A percentile compares a stretch with the other conserved stretches of the same genome.
phyloP scores from a whole-genome alignment of 2,113 vertebrate genomes.

The Etheostoma spectabile region DNA sequence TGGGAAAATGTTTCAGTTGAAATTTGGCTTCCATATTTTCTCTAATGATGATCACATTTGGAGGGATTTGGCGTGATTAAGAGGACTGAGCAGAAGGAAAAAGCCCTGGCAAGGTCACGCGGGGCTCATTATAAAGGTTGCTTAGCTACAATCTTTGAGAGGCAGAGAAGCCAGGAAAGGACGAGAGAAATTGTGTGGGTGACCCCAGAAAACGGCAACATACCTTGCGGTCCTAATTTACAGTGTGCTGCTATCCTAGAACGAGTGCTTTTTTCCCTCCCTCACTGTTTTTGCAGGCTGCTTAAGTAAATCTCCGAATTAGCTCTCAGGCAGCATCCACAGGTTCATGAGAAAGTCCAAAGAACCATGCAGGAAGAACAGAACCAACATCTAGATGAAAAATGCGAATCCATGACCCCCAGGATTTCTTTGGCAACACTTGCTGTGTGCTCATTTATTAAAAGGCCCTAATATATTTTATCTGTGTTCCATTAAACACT shows the following conservation, averaged over 20 bases:
- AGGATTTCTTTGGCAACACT: conserved; percentile 19
- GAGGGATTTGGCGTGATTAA: conserved; percentile 43
- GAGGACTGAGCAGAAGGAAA: conserved; percentile 16
- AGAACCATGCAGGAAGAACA: neutral
- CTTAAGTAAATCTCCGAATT: conserved; percentile 39
- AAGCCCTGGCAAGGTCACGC: conserved; percentile 36
- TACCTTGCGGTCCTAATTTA: conserved; percentile 54
- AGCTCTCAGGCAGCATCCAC: conserved; percentile 16
- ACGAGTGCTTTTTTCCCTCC: conserved; percentile 3
- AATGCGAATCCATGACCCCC: conserved; percentile 16
- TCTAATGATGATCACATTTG: conserved; percentile 38
- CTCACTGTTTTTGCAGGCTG: conserved; percentile 13
- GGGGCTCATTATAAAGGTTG: conserved; percentile 39
- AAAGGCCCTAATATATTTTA: conserved; percentile 5
- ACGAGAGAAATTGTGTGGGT: conserved; percentile 2
- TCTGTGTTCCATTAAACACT: conserved; percentile 30
- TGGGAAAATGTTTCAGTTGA: neutral
- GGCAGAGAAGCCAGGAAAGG: conserved; percentile 3
- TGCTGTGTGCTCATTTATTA: neutral
- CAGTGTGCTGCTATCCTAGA: neutral
- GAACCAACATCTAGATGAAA: conserved; percentile 25
- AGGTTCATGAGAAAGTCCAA: neutral
- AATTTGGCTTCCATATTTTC: conserved; percentile 13
- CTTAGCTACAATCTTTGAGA: conserved; percentile 45
- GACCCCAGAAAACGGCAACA: conserved; percentile 47